A percentile compares a stretch with the other conserved stretches of the same genome.
phyloP scores from a whole-genome alignment of 2,797 vertebrate genomes.

The Scyliorhinus canicula region DNA sequence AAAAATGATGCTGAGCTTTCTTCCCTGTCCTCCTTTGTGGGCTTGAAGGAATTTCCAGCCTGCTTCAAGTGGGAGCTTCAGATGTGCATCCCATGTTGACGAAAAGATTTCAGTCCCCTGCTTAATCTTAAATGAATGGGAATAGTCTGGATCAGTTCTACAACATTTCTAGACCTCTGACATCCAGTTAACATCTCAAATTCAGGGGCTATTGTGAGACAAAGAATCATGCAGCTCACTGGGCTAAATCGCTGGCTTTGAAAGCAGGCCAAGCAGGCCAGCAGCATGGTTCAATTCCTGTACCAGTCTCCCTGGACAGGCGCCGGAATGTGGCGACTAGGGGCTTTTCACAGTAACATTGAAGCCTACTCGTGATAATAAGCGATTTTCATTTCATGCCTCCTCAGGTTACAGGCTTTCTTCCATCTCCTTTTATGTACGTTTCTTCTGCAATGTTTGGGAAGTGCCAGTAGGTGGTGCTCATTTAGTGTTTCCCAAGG shows the following conservation, averaged over 20 bases:
- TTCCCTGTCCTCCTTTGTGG: not conserved
- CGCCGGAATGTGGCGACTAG: no score
- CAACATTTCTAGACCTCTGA: not conserved
- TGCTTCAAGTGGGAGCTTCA: not conserved
- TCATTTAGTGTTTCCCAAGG: conserved; percentile 2
- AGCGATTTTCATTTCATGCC: no score
- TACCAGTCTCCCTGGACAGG: no score
- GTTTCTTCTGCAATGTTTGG: not conserved
- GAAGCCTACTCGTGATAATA: no score
- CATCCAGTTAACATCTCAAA: no score
- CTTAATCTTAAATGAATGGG: not conserved
- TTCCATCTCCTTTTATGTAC: not conserved
- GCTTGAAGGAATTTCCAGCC: not conserved
- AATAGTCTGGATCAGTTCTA: not conserved
- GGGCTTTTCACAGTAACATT: no score
- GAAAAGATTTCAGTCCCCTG: not conserved
- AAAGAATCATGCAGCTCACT: no score
- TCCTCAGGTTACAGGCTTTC: not conserved
- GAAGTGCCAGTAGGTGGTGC: conserved; percentile 4
- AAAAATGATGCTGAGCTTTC: not conserved
- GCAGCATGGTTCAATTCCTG: no score
- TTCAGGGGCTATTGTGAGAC: not conserved
- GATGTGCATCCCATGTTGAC: not conserved
- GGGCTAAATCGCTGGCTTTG: no score
- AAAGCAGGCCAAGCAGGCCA: no score